Evolutionary conservation across 1,140 invertebrate species (phyloP).

Genomic region (Cydia fagiglandana): DNA sequence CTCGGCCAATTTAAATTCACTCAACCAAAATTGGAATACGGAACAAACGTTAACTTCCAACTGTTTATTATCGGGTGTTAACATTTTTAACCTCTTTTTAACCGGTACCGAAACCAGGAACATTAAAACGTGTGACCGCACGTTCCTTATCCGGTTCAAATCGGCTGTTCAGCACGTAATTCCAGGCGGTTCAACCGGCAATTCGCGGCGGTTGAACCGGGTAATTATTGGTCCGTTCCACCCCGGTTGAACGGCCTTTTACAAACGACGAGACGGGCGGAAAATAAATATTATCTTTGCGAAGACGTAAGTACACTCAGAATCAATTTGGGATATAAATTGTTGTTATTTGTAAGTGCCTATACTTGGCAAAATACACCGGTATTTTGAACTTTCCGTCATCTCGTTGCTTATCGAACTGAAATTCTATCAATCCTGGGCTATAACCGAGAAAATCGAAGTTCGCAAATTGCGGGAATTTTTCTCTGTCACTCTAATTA

Average conservation of each 20-base stretch:
- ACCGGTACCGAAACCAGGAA: neutral
- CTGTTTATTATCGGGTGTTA: constrained; percentile 12
- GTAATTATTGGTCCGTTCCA: constrained; percentile 30
- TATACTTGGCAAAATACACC: no score
- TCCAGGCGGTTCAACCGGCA: constrained; percentile 11
- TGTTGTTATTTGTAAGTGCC: no score
- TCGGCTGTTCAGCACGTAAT: constrained; percentile 24
- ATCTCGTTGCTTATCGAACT: no score
- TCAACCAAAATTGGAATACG: no score
- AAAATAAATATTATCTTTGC: neutral
- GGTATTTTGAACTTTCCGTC: no score
- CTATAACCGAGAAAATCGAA: no score
- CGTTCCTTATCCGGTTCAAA: constrained; percentile 27
- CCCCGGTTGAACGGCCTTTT: constrained; percentile 16
- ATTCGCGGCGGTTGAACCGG: constrained; percentile 29
- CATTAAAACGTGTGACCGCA: constrained; percentile 17
- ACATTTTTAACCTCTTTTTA: neutral
- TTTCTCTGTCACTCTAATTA: no score
- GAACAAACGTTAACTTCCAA: neutral
- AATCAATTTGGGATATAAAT: no score
- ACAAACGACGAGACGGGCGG: neutral
- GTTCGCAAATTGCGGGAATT: no score
- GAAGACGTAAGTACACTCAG: neutral
- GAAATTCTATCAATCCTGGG: no score
- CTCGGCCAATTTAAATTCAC: no score